phyloP scores from a whole-genome alignment of 2,113 vertebrate genomes.

The Pipa parva region DNA sequence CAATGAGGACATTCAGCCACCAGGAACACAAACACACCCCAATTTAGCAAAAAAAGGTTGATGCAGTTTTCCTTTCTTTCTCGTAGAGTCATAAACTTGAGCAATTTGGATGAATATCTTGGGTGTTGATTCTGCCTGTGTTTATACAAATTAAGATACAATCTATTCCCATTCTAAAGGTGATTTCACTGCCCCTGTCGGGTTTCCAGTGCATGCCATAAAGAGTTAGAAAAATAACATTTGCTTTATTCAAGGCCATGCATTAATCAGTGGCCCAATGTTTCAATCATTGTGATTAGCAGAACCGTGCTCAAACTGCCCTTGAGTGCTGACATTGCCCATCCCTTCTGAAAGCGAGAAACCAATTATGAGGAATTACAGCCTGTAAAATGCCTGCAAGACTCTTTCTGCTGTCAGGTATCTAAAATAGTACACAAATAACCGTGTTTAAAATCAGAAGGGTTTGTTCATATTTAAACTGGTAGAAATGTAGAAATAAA shows the following conservation, averaged over 20 bases:
- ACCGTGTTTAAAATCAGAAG: no score
- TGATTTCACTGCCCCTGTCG: neutral
- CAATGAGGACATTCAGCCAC: constrained; percentile 31
- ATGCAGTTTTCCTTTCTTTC: neutral
- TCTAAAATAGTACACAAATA: no score
- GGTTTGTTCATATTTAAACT: no score
- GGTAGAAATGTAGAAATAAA: no score
- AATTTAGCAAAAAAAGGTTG: neutral
- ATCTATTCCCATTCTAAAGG: no score
- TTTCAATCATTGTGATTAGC: neutral
- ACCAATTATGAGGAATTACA: no score
- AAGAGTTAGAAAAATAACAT: neutral
- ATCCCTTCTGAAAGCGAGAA: no score
- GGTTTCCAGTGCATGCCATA: no score
- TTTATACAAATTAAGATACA: neutral
- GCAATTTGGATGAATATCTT: neutral
- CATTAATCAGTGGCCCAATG: neutral
- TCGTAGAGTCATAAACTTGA: neutral
- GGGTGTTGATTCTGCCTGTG: neutral
- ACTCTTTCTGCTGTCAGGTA: no score
- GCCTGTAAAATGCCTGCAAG: no score
- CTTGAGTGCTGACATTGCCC: no score
- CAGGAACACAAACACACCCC: constrained; percentile 14
- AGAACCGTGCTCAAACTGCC: neutral
- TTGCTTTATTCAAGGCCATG: neutral